phyloP scores from a whole-genome alignment of 1,140 invertebrate species.

The Chymomyza costata region DNA sequence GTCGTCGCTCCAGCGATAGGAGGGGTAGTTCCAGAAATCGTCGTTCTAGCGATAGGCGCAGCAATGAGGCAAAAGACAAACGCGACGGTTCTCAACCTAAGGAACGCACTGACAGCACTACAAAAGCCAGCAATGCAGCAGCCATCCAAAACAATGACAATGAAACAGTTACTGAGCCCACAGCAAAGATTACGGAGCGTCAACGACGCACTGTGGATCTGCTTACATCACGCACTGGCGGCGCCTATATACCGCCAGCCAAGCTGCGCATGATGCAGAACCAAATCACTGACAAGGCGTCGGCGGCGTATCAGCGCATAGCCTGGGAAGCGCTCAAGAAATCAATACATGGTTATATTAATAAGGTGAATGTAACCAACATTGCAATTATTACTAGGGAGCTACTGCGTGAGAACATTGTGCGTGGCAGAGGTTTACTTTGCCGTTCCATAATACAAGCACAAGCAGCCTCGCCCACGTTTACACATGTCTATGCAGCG shows the following conservation, averaged over 20 bases:
- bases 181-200: conserved; percentile 64
- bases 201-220: conserved; percentile 79
- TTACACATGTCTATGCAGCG: conserved; percentile 98
- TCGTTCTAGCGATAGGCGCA: conserved; percentile 10
- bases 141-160: conserved; percentile 39
- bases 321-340: conserved; percentile 99
- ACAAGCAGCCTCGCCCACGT: conserved; percentile 96
- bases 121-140: neutral
- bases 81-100: neutral
- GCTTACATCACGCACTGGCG: conserved; percentile 91
- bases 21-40: conserved; percentile 1
- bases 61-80: conserved; percentile 6
- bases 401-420: conserved; percentile 95
- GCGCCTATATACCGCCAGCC: conserved; percentile 98
- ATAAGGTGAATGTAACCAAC: conserved; percentile 98
- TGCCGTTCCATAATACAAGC: conserved; percentile 96
- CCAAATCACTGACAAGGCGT: conserved; percentile 94
- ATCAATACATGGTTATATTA: conserved; percentile 98
- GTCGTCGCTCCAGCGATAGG: neutral
- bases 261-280: conserved; percentile 95
- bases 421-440: conserved; percentile 93
- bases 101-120: conserved; percentile 1
- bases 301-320: conserved; percentile 94
- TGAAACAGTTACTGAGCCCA: conserved; percentile 55
- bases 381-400: conserved; percentile 94